These are phyloP conservation scores for Orgyia antiqua DNA, from an alignment of 2,888 invertebrate genomes.

Conservation along the genomic window DNA sequence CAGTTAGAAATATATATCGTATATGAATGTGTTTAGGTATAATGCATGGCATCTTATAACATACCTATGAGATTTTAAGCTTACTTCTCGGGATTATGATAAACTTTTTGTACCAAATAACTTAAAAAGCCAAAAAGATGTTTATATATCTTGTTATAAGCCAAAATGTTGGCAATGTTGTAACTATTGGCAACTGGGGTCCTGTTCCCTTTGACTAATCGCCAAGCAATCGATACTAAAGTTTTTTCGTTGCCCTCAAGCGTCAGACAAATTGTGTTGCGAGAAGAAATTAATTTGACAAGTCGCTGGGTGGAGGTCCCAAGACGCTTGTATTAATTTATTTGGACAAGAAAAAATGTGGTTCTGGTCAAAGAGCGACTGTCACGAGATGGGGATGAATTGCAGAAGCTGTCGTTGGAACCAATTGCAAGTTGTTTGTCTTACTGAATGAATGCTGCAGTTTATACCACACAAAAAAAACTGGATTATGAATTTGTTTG, in stretches of 20 bases:
- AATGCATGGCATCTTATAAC: too few relatives aligned
- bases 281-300: slow-evolving; percentile 77
- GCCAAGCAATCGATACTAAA: slow-evolving; percentile 60
- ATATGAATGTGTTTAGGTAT: too few relatives aligned
- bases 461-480: slow-evolving; percentile 17
- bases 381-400: slow-evolving; percentile 30
- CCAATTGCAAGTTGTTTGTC: too few relatives aligned
- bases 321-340: slow-evolving; percentile 72
- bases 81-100: too few relatives aligned
- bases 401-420: slow-evolving; percentile 22
- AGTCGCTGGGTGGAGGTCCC: slow-evolving; percentile 56
- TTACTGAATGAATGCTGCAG: too few relatives aligned
- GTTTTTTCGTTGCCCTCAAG: slow-evolving; percentile 61
- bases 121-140: too few relatives aligned
- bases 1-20: too few relatives aligned
- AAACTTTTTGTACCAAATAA: too few relatives aligned
- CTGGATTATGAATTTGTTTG: too few relatives aligned
- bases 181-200: slow-evolving; percentile 22
- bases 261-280: slow-evolving; percentile 74
- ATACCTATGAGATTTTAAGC: too few relatives aligned
- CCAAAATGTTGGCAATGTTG: too few relatives aligned
- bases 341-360: slow-evolving; percentile 74
- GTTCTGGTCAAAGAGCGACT: slow-evolving; percentile 34
- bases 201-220: slow-evolving; percentile 48
- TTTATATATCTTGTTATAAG: too few relatives aligned